These are phyloP conservation scores for Cyprinodon variegatus DNA, from an alignment of 2,113 vertebrate species.

Conservation along the genomic window DNA sequence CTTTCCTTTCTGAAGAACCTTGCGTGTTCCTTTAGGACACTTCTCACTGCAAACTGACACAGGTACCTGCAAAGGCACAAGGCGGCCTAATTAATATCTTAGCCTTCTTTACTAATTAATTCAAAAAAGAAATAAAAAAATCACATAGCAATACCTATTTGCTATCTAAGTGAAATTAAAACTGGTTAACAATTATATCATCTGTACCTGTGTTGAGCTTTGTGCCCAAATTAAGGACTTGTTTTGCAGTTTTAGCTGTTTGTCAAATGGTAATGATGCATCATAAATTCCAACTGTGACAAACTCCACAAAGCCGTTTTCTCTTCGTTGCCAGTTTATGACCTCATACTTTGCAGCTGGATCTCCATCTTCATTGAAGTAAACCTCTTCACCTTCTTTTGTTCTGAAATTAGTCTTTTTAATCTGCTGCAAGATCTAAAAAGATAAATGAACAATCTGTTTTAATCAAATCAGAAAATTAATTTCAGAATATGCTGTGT, in stretches of 20 bases:
- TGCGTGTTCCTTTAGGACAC: slow-evolving; percentile 70
- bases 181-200: background rate
- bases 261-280: slow-evolving; percentile 55
- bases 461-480: background rate
- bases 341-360: slow-evolving; percentile 75
- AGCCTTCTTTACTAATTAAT: too few relatives aligned
- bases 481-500: too few relatives aligned
- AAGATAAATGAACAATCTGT: background rate
- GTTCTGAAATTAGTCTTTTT: slow-evolving; percentile 66
- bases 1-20: slow-evolving; percentile 76
- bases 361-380: slow-evolving; percentile 73
- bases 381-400: slow-evolving; percentile 74
- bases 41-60: slow-evolving; percentile 71
- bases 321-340: slow-evolving; percentile 73
- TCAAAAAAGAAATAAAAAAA: background rate
- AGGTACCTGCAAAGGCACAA: slow-evolving; percentile 56
- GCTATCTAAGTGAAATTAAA: background rate
- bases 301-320: slow-evolving; percentile 60
- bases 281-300: slow-evolving; percentile 73
- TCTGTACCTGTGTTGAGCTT: slow-evolving; percentile 56
- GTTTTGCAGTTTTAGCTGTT: slow-evolving; percentile 59
- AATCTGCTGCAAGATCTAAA: slow-evolving; percentile 68
- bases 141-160: background rate
- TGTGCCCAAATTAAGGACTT: slow-evolving; percentile 64
- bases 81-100: too few relatives aligned